These are phyloP conservation scores for Drosophila suboccidentalis DNA, from an alignment of 2,888 invertebrate genomes.

Conservation along the genomic window DNA sequence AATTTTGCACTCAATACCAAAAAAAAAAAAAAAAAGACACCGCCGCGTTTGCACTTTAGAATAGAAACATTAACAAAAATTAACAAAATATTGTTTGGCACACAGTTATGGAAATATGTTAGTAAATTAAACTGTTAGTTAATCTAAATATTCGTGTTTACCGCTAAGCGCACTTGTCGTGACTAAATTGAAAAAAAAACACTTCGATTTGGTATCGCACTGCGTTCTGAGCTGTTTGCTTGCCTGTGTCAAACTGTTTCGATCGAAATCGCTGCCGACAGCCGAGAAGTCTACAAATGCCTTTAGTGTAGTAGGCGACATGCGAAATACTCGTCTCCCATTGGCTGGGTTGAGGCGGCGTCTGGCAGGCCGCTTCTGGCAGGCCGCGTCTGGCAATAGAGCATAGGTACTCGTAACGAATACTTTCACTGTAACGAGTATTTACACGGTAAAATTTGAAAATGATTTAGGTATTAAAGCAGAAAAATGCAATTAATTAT, in stretches of 20 bases:
- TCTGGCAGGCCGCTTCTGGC: slow-evolving; percentile 73
- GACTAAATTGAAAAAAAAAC: slow-evolving; percentile 46
- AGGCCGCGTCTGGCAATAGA: slow-evolving; percentile 65
- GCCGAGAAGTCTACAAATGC: slow-evolving; percentile 43
- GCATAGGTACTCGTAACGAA: slow-evolving; percentile 27
- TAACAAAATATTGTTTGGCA: slow-evolving; percentile 40
- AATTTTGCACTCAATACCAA: slow-evolving; percentile 54
- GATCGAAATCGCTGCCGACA: slow-evolving; percentile 43
- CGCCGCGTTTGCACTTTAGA: slow-evolving; percentile 59
- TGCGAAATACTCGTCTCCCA: slow-evolving; percentile 38
- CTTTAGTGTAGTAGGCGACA: slow-evolving; percentile 41
- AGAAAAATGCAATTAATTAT: no score
- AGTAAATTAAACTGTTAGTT: slow-evolving; percentile 18
- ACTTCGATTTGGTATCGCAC: slow-evolving; percentile 29
- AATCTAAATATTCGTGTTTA: slow-evolving; percentile 59
- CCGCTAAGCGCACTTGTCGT: slow-evolving; percentile 74
- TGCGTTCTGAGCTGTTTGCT: slow-evolving; percentile 43
- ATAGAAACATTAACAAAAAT: slow-evolving; percentile 49
- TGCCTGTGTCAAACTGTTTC: slow-evolving; percentile 56
- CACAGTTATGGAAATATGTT: slow-evolving; percentile 21
- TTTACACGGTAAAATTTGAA: slow-evolving; percentile 4
- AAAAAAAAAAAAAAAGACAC: slow-evolving; percentile 45
- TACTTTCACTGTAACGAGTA: background rate
- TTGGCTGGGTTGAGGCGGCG: slow-evolving; percentile 57
- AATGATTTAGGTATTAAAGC: background rate